These are phyloP conservation scores for Otus sunia DNA, from an alignment of 2,113 vertebrate species.

Conservation along the genomic window DNA sequence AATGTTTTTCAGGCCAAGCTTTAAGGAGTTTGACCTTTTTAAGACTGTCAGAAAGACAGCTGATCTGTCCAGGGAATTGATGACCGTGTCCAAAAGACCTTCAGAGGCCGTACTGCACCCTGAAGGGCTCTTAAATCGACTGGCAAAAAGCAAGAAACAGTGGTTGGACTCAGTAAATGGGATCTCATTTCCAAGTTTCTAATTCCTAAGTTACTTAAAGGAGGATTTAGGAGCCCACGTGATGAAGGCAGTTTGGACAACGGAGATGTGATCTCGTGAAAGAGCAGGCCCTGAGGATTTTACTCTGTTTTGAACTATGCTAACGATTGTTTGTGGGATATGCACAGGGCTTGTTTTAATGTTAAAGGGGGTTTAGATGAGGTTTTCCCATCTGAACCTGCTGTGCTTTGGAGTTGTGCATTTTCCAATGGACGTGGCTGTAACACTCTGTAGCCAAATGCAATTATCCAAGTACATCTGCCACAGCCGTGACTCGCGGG, in stretches of 20 bases:
- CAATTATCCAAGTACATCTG: not conserved
- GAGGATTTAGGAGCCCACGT: slow-evolving; percentile 33
- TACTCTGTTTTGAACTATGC: not conserved
- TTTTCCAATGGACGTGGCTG: not conserved
- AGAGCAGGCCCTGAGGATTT: slow-evolving; percentile 22
- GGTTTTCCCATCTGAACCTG: not conserved
- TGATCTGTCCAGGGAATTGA: not conserved
- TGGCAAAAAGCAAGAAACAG: not conserved
- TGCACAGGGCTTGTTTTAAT: not conserved
- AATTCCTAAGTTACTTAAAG: slow-evolving; percentile 33
- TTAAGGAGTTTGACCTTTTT: slow-evolving; percentile 23
- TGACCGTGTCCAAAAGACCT: not conserved
- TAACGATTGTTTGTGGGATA: not conserved
- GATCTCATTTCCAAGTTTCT: slow-evolving; percentile 44
- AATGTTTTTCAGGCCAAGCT: not conserved
- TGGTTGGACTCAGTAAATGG: not conserved
- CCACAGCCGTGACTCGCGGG: accelerated
- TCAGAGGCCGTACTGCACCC: not conserved
- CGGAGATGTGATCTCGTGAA: not conserved
- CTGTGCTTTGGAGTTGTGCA: not conserved
- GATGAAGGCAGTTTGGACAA: slow-evolving; percentile 33
- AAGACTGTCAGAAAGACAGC: not conserved
- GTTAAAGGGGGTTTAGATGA: not conserved
- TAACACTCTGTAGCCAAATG: not conserved
- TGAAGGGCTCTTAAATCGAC: not conserved